phyloP scores from a whole-genome alignment of 2,888 invertebrate genomes.

The Pseudolycoriella hygida region DNA sequence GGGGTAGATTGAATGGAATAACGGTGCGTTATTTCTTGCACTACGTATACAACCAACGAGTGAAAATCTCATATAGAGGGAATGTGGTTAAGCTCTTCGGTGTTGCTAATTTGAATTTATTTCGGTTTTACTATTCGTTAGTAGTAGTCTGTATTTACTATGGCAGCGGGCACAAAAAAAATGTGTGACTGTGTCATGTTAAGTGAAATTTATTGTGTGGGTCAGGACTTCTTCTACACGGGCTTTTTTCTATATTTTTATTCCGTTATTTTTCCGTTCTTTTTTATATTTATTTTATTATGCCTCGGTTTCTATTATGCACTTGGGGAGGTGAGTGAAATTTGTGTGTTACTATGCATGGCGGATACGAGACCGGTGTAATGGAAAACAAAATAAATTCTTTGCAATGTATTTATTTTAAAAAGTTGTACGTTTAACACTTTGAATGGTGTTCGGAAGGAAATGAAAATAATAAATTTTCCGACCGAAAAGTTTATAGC shows the following conservation, averaged over 20 bases:
- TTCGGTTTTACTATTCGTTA: background rate
- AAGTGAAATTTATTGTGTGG: background rate
- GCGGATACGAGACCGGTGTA: background rate
- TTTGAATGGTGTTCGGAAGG: background rate
- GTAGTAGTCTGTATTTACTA: background rate
- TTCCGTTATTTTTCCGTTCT: background rate
- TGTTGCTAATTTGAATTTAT: background rate
- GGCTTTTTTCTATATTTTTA: background rate
- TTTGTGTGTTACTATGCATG: background rate
- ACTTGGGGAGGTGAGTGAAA: background rate
- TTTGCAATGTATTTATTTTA: background rate
- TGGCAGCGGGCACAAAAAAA: too few relatives aligned
- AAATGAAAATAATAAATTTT: background rate
- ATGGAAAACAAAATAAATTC: constrained; percentile 3
- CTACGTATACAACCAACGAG: background rate
- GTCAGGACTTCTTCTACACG: background rate
- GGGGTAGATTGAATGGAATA: background rate
- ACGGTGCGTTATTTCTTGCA: background rate
- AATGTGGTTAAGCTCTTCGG: too few relatives aligned
- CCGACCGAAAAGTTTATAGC: background rate
- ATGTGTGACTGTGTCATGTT: background rate
- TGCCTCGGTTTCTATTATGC: background rate
- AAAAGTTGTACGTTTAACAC: background rate
- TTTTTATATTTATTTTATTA: background rate
- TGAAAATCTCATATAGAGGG: too few relatives aligned